These are phyloP conservation scores for Hoplodrina blanda DNA, from an alignment of 2,888 invertebrate genomes.

Conservation along the genomic window DNA sequence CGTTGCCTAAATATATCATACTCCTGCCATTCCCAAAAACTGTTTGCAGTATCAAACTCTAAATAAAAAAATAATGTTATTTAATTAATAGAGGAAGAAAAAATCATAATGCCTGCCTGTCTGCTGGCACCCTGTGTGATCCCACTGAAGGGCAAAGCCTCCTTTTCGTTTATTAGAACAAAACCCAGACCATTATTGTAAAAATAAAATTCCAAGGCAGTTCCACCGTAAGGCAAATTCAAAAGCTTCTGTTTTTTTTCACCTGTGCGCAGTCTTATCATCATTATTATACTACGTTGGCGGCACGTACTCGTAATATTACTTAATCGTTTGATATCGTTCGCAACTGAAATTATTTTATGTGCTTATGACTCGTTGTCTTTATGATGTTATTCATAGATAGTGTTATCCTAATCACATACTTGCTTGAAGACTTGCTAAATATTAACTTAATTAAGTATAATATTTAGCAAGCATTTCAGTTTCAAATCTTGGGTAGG, in stretches of 20 bases:
- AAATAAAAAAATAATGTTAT: no score
- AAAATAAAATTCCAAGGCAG: neutral
- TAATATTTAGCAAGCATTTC: neutral
- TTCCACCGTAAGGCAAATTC: neutral
- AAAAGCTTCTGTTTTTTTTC: slow-evolving; percentile 27
- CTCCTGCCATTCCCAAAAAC: neutral
- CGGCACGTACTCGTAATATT: slow-evolving; percentile 19
- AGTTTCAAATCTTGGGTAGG: neutral
- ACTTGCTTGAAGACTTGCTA: no score
- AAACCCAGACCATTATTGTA: no score
- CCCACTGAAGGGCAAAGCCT: no score
- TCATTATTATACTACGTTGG: slow-evolving; percentile 3
- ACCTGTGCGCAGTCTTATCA: slow-evolving; percentile 7
- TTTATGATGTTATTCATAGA: slow-evolving; percentile 16
- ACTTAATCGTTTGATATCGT: slow-evolving; percentile 25
- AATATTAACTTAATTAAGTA: neutral
- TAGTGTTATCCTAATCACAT: no score
- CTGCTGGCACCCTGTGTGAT: no score
- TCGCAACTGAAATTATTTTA: slow-evolving; percentile 32
- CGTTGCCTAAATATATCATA: no score
- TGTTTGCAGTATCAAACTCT: neutral
- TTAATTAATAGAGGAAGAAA: no score
- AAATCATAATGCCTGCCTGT: no score
- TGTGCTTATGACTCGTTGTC: neutral
- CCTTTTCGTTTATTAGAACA: no score